phyloP scores from a whole-genome alignment of 1,140 invertebrate species.

The Schlechtendalia chinensis region DNA sequence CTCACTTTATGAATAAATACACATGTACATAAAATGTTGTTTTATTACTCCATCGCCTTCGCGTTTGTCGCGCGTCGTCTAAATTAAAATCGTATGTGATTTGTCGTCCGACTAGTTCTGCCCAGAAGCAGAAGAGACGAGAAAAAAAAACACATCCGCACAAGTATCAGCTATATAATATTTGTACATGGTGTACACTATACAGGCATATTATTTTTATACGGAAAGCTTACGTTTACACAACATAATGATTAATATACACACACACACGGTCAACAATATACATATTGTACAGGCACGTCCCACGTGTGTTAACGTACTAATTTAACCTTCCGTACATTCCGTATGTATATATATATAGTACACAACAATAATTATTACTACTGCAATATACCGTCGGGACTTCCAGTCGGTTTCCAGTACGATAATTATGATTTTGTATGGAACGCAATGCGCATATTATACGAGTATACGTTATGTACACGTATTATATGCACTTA shows the following conservation, averaged over 20 bases:
- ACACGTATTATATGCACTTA: not conserved
- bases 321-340: not conserved
- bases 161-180: too few relatives aligned
- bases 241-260: too few relatives aligned
- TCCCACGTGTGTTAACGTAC: too few relatives aligned
- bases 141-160: too few relatives aligned
- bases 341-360: not conserved
- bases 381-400: too few relatives aligned
- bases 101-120: constrained; percentile 15
- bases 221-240: too few relatives aligned
- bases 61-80: constrained; percentile 11
- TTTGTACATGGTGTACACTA: too few relatives aligned
- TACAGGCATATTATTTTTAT: too few relatives aligned
- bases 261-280: too few relatives aligned
- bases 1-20: not conserved
- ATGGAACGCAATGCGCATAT: not conserved
- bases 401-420: not conserved
- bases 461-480: not conserved
- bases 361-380: not conserved
- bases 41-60: not conserved
- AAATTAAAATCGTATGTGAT: constrained; percentile 34
- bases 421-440: constrained; percentile 2
- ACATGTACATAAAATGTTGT: not conserved
- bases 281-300: too few relatives aligned
- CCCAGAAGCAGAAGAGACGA: not conserved